A percentile compares a stretch with the other conserved stretches of the same genome.
Evolutionary conservation across 2,888 invertebrate genomes (phyloP).

Genomic region (Drosophila prolongata): DNA sequence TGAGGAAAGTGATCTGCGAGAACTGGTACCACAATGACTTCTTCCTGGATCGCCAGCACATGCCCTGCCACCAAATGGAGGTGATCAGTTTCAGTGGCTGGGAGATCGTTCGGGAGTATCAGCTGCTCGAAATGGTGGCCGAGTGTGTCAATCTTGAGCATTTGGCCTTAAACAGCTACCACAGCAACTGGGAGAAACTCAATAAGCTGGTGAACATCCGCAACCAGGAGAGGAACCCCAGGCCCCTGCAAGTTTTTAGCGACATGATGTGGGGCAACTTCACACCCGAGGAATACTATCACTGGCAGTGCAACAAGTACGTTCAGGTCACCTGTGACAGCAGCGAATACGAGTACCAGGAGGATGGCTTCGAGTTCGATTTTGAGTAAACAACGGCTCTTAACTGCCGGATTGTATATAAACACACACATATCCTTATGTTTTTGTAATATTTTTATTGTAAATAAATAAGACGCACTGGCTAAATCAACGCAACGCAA

Average conservation of each 20-base stretch:
- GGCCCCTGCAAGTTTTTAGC: slow-evolving; percentile 55
- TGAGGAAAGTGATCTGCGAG: slow-evolving; percentile 57
- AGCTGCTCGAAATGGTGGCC: slow-evolving; percentile 58
- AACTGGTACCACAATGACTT: slow-evolving; percentile 69
- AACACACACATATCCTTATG: slow-evolving; percentile 2
- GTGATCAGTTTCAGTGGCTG: slow-evolving; percentile 69
- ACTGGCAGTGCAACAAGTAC: slow-evolving; percentile 46
- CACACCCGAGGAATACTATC: slow-evolving; percentile 33
- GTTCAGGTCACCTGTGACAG: slow-evolving; percentile 62
- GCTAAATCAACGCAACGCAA: slow-evolving; percentile 29
- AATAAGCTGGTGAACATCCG: slow-evolving; percentile 55
- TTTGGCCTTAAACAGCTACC: slow-evolving; percentile 55
- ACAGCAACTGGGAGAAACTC: slow-evolving; percentile 58
- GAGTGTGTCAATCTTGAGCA: slow-evolving; percentile 55
- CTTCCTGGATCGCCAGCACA: slow-evolving; percentile 60
- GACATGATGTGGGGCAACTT: slow-evolving; percentile 60
- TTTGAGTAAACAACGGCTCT: slow-evolving; percentile 42
- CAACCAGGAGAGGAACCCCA: slow-evolving; percentile 37
- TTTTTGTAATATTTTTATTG: slow-evolving; percentile 18
- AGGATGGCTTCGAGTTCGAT: slow-evolving; percentile 71
- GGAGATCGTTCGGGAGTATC: slow-evolving; percentile 59
- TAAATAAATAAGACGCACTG: slow-evolving; percentile 48
- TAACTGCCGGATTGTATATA: slow-evolving; percentile 34
- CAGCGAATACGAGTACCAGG: slow-evolving; percentile 65
- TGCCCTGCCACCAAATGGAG: slow-evolving; percentile 67